Base-by-base conservation (phyloP, 1,140 invertebrate genomes). In the Ectropis grisescens region DNA sequence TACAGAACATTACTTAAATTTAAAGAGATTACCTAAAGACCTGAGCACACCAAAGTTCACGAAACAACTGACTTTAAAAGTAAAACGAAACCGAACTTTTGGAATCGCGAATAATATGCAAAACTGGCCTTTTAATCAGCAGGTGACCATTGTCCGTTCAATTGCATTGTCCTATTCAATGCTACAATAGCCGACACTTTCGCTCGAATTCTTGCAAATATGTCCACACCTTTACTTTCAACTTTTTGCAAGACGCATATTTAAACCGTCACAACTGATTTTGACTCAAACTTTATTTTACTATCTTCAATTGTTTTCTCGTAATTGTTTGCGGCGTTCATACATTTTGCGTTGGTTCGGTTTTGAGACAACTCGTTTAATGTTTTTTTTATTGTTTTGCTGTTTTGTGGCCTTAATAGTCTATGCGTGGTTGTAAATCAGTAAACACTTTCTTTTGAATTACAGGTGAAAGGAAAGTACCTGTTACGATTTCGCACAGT, bases 71-170 rank as follows among this genome's bases (percentile, higher is more conserved):
- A 55, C 39, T 29, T 33, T 19, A 8, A 19, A 19, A 19, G 8
- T 55, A 66, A 74, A 80, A 49, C 49, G 66, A 68, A 74, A 64
- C 44, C 33, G 32, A 33, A 40, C 53, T 58, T 61, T 54, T 45
- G 43, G n/a, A 35, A 8, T 61, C 58, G 58, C 58, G 60, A 69
- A 75, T 68, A 75, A 72, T 75, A 76, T 76, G 68, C 62, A 74
- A 80, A 78, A 26, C 10, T 74, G 38, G 54, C 32, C 34, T 29
- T 35, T 28, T 24, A 43, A 72, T 58, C 75, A 15, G 57, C 61
- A 67, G 75, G 75, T 74, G 75, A 69, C 58, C 62, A 57, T 71
- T 71, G 56, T 68, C 30, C 8, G 16, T 19, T 19, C 8, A 19
- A 19, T 8, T 8, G n/a, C 8, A 4, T 19, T 19, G 16, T 19